A percentile compares a stretch with the other conserved stretches of the same genome.
Conservation (phyloP, 2,113 vertebrate species). For the Mugil cephalus region DNA sequence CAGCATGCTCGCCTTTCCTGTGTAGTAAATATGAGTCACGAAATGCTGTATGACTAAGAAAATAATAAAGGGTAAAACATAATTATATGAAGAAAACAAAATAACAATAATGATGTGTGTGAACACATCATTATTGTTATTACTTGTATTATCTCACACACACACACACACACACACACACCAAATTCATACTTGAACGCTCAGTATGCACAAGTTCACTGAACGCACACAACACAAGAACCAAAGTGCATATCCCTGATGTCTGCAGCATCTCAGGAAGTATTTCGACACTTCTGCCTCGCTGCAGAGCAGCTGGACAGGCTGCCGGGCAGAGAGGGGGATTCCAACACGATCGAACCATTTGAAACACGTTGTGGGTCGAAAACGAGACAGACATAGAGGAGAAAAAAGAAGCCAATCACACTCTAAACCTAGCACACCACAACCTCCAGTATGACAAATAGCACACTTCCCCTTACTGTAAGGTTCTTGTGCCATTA, state of each 20-base stretch:
- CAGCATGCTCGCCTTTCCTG: slow-evolving; percentile 33
- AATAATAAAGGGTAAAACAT: neutral
- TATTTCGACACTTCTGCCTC: slow-evolving; percentile 69
- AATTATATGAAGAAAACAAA: neutral
- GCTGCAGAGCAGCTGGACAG: slow-evolving; percentile 63
- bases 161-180: neutral
- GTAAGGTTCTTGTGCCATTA: slow-evolving; percentile 24
- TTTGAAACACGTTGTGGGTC: slow-evolving; percentile 45
- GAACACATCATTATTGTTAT: too few relatives aligned
- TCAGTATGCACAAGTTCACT: neutral
- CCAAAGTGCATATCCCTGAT: neutral
- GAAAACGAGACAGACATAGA: slow-evolving; percentile 63
- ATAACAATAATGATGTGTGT: neutral
- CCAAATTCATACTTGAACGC: neutral
- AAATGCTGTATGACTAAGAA: slow-evolving; percentile 16
- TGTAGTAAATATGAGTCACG: slow-evolving; percentile 34
- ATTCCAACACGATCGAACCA: slow-evolving; percentile 57
- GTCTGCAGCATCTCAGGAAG: slow-evolving; percentile 60
- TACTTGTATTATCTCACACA: too few relatives aligned
- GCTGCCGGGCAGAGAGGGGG: slow-evolving; percentile 49
- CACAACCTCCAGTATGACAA: slow-evolving; percentile 32
- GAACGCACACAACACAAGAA: slow-evolving; percentile 1
- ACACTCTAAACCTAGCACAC: slow-evolving; percentile 14
- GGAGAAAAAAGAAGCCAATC: slow-evolving; percentile 52
- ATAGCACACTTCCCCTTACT: slow-evolving; percentile 57